phyloP scores from a whole-genome alignment of 1,140 invertebrate species.

The Ditylenchus dipsaci region DNA sequence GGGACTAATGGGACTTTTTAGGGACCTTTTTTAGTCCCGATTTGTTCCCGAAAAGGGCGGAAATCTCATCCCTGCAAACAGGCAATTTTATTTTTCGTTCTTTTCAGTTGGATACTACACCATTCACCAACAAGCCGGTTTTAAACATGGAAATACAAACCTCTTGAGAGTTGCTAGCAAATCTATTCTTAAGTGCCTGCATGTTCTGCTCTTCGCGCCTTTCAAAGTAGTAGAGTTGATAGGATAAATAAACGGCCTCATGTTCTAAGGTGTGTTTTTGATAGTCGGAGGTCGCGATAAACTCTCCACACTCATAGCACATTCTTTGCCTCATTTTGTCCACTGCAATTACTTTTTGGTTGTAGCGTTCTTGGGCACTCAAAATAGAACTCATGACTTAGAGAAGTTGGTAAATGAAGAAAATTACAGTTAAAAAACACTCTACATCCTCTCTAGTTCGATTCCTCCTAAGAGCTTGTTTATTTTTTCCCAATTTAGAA shows the following conservation, averaged over 20 bases:
- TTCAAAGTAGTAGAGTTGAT: neutral
- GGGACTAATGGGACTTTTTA: too few relatives aligned
- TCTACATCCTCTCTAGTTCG: neutral
- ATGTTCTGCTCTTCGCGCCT: neutral
- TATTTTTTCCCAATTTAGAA: neutral
- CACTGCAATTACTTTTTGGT: neutral
- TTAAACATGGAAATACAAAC: too few relatives aligned
- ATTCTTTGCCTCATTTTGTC: neutral
- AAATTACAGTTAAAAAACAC: neutral
- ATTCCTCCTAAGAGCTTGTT: neutral
- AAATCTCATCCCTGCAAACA: too few relatives aligned
- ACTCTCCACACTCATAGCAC: neutral
- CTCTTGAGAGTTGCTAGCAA: too few relatives aligned
- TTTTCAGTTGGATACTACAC: too few relatives aligned
- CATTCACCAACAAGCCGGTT: too few relatives aligned
- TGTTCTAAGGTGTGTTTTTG: neutral
- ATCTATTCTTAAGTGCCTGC: too few relatives aligned
- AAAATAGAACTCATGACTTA: neutral
- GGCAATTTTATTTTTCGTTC: too few relatives aligned
- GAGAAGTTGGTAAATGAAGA: neutral
- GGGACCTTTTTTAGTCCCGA: too few relatives aligned
- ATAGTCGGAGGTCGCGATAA: neutral
- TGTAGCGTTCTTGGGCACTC: constrained; percentile 1
- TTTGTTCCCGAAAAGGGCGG: too few relatives aligned
- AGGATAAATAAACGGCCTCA: neutral